phyloP scores from a whole-genome alignment of 53 echinoderm and acorn worm genomes.

The Hippasteria phrygiana region DNA sequence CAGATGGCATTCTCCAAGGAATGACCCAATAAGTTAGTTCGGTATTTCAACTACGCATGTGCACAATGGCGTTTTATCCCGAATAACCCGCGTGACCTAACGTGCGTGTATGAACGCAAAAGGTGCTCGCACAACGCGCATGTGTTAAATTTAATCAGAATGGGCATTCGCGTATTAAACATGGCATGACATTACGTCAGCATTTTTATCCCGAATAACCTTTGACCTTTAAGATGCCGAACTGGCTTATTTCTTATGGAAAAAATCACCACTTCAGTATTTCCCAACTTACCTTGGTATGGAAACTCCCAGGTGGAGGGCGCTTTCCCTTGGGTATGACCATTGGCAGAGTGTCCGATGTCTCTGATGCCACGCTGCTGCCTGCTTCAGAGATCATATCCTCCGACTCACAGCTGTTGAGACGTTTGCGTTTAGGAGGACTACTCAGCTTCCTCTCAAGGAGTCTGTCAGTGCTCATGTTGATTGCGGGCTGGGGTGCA shows the following conservation, averaged over 20 bases:
- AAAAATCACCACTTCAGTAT: neutral
- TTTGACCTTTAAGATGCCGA: no score
- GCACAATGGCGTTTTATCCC: no score
- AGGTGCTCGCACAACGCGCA: no score
- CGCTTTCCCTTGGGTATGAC: constrained; percentile 51
- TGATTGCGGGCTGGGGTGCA: neutral
- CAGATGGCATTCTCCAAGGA: no score
- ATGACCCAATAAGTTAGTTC: neutral
- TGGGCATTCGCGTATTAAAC: no score
- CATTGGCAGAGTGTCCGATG: neutral
- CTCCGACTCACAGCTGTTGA: constrained; percentile 59
- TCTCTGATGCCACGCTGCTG: constrained; percentile 55
- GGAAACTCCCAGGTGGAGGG: constrained; percentile 26
- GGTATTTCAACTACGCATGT: no score
- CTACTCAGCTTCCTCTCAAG: constrained; percentile 52
- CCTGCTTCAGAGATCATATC: constrained; percentile 40
- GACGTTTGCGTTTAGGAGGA: constrained; percentile 71
- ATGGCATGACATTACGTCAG: no score
- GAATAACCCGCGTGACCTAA: no score
- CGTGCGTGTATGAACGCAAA: no score
- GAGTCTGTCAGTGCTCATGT: constrained; percentile 52
- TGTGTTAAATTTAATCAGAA: no score
- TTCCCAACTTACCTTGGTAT: constrained; percentile 37
- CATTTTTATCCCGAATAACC: no score
- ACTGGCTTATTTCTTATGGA: neutral